Evolutionary conservation across 2,113 vertebrate genomes (phyloP).

Genomic region (Embiotoca jacksoni): DNA sequence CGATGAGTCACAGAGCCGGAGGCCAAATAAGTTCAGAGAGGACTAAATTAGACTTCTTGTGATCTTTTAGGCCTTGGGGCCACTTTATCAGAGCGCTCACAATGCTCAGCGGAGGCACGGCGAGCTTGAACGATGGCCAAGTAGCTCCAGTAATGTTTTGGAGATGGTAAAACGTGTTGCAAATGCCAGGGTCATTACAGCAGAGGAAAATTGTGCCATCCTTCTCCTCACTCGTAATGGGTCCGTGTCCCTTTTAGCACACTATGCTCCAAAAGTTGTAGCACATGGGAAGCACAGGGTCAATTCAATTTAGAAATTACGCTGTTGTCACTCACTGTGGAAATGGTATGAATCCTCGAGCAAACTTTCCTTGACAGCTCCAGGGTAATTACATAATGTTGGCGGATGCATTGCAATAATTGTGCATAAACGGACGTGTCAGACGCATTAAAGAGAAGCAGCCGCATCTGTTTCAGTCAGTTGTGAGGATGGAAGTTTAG

Average conservation of each 20-base stretch:
- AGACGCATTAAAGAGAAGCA: background rate
- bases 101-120: constrained; percentile 17
- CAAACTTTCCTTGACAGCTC: constrained; percentile 22
- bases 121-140: constrained; percentile 37
- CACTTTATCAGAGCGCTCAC: constrained; percentile 27
- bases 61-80: constrained; percentile 19
- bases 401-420: constrained; percentile 28
- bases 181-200: constrained; percentile 58
- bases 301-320: constrained; percentile 32
- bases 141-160: constrained; percentile 51
- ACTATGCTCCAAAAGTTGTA: constrained; percentile 29
- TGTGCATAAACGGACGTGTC: constrained; percentile 30
- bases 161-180: constrained; percentile 24
- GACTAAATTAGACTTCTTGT: constrained; percentile 47
- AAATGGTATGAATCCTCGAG: constrained; percentile 38
- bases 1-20: constrained; percentile 46
- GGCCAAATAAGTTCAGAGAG: constrained; percentile 28
- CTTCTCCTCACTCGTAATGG: constrained; percentile 33
- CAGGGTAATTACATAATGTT: constrained; percentile 36
- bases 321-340: constrained; percentile 37
- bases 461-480: constrained; percentile 22
- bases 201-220: constrained; percentile 42
- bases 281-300: constrained; percentile 30
- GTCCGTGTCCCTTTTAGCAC: constrained; percentile 44
- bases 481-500: background rate